These are phyloP conservation scores for Eleutherodactylus coqui DNA, from an alignment of 2,797 vertebrate genomes.

Conservation along the genomic window DNA sequence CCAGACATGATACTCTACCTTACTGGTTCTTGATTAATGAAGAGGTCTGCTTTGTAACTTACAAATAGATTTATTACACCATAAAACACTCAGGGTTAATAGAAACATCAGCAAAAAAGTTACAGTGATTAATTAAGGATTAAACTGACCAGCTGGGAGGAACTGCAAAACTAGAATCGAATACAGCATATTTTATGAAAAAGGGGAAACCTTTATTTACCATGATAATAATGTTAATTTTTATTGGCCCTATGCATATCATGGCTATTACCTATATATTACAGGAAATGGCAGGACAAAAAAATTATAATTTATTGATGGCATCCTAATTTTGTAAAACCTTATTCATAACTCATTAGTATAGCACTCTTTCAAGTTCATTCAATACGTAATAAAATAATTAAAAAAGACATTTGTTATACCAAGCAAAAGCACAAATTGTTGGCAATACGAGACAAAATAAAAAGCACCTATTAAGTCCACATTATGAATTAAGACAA, in stretches of 20 bases:
- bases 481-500: slow-evolving; percentile 41
- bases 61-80: slow-evolving; percentile 38
- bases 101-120: slow-evolving; percentile 43
- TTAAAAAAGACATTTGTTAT: background rate
- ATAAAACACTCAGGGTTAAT: slow-evolving; percentile 24
- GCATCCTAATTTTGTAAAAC: background rate
- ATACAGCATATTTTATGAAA: background rate
- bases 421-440: background rate
- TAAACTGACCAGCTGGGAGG: slow-evolving; percentile 29
- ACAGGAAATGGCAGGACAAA: background rate
- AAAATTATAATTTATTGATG: background rate
- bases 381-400: slow-evolving; percentile 33
- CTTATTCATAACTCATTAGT: slow-evolving; percentile 8
- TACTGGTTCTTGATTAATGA: slow-evolving; percentile 33
- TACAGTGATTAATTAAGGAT: slow-evolving; percentile 40
- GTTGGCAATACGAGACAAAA: background rate
- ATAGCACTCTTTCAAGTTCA: slow-evolving; percentile 7
- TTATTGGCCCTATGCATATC: background rate
- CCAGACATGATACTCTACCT: slow-evolving; percentile 12
- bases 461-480: slow-evolving; percentile 22
- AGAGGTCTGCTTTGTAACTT: slow-evolving; percentile 24
- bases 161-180: background rate
- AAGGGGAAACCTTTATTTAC: background rate
- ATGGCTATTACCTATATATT: background rate
- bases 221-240: background rate